phyloP scores from a whole-genome alignment of 2,113 vertebrate species.

The Egretta garzetta region DNA sequence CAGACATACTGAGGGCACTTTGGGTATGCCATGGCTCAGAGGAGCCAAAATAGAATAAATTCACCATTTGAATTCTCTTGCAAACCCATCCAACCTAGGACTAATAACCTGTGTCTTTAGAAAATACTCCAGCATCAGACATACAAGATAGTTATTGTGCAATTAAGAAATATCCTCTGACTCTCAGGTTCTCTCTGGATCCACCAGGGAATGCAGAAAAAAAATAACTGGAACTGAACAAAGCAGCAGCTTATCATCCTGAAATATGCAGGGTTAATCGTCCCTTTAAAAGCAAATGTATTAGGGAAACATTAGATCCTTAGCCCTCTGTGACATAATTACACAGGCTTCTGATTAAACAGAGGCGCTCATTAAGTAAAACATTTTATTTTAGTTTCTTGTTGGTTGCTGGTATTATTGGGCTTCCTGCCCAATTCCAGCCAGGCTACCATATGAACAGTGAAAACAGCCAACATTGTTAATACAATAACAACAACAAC shows the following conservation, averaged over 20 bases:
- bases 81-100: slow-evolving; percentile 10
- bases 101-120: slow-evolving; percentile 46
- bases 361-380: slow-evolving; percentile 64
- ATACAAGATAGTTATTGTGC: slow-evolving; percentile 29
- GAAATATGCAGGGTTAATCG: slow-evolving; percentile 61
- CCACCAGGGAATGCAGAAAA: slow-evolving; percentile 46
- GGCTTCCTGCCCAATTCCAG: slow-evolving; percentile 68
- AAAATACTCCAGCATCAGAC: slow-evolving; percentile 30
- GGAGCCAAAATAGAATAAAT: slow-evolving; percentile 30
- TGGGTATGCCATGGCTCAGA: not conserved
- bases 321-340: slow-evolving; percentile 69
- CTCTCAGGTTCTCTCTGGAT: slow-evolving; percentile 14
- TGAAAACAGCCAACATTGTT: slow-evolving; percentile 64
- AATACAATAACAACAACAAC: slow-evolving; percentile 55
- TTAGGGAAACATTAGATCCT: slow-evolving; percentile 61
- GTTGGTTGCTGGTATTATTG: slow-evolving; percentile 54
- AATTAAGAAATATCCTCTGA: slow-evolving; percentile 53
- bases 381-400: slow-evolving; percentile 68
- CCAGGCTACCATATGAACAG: slow-evolving; percentile 71
- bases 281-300: slow-evolving; percentile 62
- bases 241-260: slow-evolving; percentile 59
- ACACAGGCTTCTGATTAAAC: slow-evolving; percentile 67
- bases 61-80: slow-evolving; percentile 8
- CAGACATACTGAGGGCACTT: not conserved
- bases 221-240: slow-evolving; percentile 42